Percentiles rank a stretch among this genome's conserved stretches.
These are phyloP conservation scores for Tetrax tetrax DNA, from an alignment of 2,113 vertebrate genomes.

Conservation along the genomic window DNA sequence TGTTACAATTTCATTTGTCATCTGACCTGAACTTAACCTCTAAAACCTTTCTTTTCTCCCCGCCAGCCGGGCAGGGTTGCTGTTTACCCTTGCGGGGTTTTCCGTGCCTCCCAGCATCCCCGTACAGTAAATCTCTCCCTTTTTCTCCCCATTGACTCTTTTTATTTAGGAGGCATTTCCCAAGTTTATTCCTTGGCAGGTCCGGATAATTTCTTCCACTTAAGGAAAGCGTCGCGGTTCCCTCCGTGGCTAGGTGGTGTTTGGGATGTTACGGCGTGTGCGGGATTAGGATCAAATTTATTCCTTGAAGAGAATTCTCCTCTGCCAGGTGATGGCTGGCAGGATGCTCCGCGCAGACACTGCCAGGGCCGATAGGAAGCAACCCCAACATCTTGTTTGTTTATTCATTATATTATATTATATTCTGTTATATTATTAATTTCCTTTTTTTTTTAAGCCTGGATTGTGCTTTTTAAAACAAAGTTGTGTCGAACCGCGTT, in stretches of 20 bases:
- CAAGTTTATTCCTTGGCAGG: slow-evolving; percentile 43
- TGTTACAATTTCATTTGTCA: slow-evolving; percentile 87
- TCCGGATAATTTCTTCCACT: slow-evolving; percentile 41
- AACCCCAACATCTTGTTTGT: neutral
- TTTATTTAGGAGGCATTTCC: slow-evolving; percentile 42
- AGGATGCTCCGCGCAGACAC: slow-evolving; percentile 27
- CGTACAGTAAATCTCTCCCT: slow-evolving; percentile 10
- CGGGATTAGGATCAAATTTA: slow-evolving; percentile 71
- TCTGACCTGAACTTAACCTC: slow-evolving; percentile 85
- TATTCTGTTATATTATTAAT: neutral
- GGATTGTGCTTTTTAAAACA: slow-evolving; percentile 53
- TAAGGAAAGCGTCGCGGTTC: neutral
- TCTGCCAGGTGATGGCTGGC: slow-evolving; percentile 71
- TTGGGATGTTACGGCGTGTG: slow-evolving; percentile 50
- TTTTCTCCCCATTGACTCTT: neutral
- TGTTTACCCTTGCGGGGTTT: slow-evolving; percentile 25
- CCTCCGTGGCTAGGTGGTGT: neutral
- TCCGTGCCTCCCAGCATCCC: neutral
- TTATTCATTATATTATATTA: neutral
- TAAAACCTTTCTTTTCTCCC: slow-evolving; percentile 79
- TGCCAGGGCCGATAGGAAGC: slow-evolving; percentile 31
- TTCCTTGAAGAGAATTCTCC: slow-evolving; percentile 69
- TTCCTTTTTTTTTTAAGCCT: slow-evolving; percentile 24
- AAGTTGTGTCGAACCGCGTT: slow-evolving; percentile 41
- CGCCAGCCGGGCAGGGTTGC: slow-evolving; percentile 55